Percentiles rank a stretch among this genome's conserved stretches.
These are phyloP conservation scores for Prorops nasuta DNA, from an alignment of 1,140 invertebrate genomes.

Conservation along the genomic window DNA sequence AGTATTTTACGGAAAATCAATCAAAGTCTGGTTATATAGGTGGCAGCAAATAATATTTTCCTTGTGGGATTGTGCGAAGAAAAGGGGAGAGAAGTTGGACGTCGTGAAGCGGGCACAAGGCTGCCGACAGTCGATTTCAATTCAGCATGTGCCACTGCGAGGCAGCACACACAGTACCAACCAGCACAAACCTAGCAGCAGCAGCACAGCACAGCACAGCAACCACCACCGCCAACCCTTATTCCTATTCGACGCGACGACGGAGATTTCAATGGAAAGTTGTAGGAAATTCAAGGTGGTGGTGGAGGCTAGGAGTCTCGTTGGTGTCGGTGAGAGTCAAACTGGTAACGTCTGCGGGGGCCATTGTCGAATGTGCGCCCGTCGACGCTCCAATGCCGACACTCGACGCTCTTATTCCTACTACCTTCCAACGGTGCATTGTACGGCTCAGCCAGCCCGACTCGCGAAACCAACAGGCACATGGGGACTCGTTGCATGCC, in stretches of 20 bases:
- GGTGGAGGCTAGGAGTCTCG: conserved; percentile 29
- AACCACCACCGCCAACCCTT: conserved; percentile 19
- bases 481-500: too few relatives aligned
- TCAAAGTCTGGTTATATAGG: too few relatives aligned
- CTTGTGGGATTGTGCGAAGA: conserved; percentile 19
- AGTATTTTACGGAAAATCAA: too few relatives aligned
- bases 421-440: not conserved
- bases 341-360: conserved; percentile 31
- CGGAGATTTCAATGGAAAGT: conserved; percentile 42
- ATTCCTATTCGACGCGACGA: conserved; percentile 26
- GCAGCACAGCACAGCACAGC: too few relatives aligned
- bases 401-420: conserved; percentile 12
- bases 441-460: not conserved
- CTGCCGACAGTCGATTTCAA: not conserved
- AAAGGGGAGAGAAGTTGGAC: not conserved
- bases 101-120: not conserved
- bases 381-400: conserved; percentile 23
- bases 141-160: not conserved
- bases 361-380: conserved; percentile 21
- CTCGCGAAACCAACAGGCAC: too few relatives aligned
- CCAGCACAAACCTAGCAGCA: conserved; percentile 2
- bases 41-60: too few relatives aligned
- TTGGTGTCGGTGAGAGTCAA: conserved; percentile 31
- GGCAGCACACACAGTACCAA: too few relatives aligned
- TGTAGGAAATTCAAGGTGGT: conserved; percentile 41